Conservation (phyloP, 2,113 vertebrate species). For the Dermatemys mawii region DNA sequence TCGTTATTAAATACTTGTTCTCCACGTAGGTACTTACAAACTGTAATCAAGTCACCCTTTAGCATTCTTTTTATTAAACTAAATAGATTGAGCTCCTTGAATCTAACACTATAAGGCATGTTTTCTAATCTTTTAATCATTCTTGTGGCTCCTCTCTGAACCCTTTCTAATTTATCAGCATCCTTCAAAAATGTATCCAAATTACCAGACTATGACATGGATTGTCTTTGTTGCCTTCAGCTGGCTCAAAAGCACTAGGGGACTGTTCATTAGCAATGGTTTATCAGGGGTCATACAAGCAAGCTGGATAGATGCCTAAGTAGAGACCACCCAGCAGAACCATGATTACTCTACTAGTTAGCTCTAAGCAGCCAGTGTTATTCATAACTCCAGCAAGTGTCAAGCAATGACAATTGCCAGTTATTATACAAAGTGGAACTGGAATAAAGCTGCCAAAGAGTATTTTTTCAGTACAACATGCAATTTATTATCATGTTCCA, state of each 20-base stretch:
- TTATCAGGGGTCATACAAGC: slow-evolving; percentile 52
- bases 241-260: slow-evolving; percentile 38
- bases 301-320: slow-evolving; percentile 44
- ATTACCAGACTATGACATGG: slow-evolving; percentile 44
- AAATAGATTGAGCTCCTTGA: not conserved
- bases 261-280: slow-evolving; percentile 53
- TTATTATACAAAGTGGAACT: slow-evolving; percentile 33
- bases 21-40: not conserved
- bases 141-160: not conserved
- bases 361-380: slow-evolving; percentile 10
- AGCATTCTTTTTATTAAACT: not conserved
- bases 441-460: slow-evolving; percentile 49
- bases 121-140: not conserved
- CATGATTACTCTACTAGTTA: not conserved
- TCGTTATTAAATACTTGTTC: not conserved
- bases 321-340: slow-evolving; percentile 69
- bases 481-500: slow-evolving; percentile 19
- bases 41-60: not conserved
- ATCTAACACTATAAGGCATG: not conserved
- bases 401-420: slow-evolving; percentile 58
- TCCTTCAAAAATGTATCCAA: slow-evolving; percentile 7
- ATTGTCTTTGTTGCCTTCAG: slow-evolving; percentile 24
- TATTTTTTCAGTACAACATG: not conserved
- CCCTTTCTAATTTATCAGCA: not conserved
- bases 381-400: slow-evolving; percentile 49